Conservation (phyloP, 2,888 invertebrate species). For the Heliconius charithonia region DNA sequence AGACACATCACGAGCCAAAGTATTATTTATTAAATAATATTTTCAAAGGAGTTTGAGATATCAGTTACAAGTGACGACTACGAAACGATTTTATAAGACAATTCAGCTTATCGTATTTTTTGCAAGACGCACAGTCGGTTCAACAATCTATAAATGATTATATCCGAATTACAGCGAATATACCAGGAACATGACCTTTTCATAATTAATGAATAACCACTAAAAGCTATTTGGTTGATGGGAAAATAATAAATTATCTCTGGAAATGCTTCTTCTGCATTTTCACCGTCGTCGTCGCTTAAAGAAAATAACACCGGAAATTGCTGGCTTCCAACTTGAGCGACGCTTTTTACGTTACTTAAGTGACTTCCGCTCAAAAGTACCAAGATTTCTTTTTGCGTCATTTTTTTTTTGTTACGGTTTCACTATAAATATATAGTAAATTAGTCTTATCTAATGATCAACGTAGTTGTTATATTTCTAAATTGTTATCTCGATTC, state of each 20-base stretch:
- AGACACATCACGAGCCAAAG: no score
- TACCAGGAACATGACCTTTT: conserved; percentile 9
- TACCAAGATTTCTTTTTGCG: conserved; percentile 47
- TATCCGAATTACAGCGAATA: not conserved
- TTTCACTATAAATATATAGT: not conserved
- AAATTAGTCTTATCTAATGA: not conserved
- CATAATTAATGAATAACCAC: conserved; percentile 16
- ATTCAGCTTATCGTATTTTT: not conserved
- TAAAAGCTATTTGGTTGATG: conserved; percentile 22
- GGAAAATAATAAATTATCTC: conserved; percentile 23
- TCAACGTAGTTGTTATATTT: not conserved
- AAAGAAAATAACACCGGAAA: conserved; percentile 30
- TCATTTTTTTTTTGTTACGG: not conserved
- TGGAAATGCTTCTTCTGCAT: conserved; percentile 5
- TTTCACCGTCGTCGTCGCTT: conserved; percentile 19
- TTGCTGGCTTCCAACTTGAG: conserved; percentile 25
- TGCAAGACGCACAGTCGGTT: not conserved
- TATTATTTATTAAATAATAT: no score
- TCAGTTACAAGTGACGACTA: no score
- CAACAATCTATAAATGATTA: not conserved
- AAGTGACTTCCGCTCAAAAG: conserved; percentile 58
- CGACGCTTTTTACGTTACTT: conserved; percentile 61
- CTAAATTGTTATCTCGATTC: not conserved
- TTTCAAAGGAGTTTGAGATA: no score
- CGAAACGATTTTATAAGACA: not conserved